Conservation (phyloP, 2,888 invertebrate genomes). For the Synergus umbraculus region DNA sequence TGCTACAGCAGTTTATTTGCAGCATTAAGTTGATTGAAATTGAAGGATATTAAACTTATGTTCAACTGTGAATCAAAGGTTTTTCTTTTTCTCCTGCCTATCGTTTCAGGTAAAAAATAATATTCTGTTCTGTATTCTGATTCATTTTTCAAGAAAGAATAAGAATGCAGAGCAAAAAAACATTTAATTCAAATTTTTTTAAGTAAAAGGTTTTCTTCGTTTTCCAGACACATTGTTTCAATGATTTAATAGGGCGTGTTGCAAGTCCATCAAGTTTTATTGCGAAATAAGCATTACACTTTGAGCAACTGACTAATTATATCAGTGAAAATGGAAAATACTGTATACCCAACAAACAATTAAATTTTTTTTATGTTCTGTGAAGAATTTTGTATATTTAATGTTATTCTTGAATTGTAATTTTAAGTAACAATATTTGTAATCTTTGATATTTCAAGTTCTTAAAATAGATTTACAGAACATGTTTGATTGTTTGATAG, state of each 20-base stretch:
- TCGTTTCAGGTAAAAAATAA: too few relatives aligned
- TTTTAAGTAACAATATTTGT: background rate
- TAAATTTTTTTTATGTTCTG: background rate
- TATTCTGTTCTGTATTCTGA: too few relatives aligned
- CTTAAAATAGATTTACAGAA: conserved; percentile 5
- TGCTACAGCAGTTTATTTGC: conserved; percentile 18
- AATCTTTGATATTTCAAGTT: background rate
- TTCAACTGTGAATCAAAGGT: background rate
- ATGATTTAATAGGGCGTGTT: background rate
- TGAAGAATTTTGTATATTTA: background rate
- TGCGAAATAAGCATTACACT: conserved; percentile 44
- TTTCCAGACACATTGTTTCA: too few relatives aligned
- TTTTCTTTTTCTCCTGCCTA: conserved; percentile 27
- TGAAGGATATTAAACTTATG: conserved; percentile 28
- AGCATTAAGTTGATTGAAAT: background rate
- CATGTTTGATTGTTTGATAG: background rate
- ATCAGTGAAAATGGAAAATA: conserved; percentile 11
- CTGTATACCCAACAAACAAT: background rate
- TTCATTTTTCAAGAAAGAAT: too few relatives aligned
- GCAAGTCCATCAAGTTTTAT: conserved; percentile 21
- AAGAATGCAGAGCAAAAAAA: too few relatives aligned
- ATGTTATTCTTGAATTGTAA: background rate
- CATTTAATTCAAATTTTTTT: too few relatives aligned
- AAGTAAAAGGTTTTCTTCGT: too few relatives aligned
- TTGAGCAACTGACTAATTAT: conserved; percentile 66